phyloP scores from a whole-genome alignment of 2,797 vertebrate species.

The Trachops cirrhosus region DNA sequence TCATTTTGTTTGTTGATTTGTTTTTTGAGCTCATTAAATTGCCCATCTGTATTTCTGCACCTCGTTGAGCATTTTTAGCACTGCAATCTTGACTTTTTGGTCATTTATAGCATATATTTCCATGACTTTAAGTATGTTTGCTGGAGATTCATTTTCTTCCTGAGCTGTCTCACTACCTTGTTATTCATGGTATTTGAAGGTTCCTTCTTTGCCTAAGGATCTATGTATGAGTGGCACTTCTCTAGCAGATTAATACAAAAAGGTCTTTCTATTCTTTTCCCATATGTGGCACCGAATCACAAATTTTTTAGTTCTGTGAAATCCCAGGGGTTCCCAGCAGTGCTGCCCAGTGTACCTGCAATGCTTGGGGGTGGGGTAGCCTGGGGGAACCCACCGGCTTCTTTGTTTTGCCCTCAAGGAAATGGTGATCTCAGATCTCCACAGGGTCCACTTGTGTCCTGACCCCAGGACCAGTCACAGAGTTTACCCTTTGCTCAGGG shows the following conservation, averaged over 20 bases:
- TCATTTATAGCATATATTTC: not conserved
- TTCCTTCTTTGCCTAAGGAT: too few relatives aligned
- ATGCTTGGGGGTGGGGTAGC: not conserved
- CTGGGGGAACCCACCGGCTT: not conserved
- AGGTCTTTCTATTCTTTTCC: not conserved
- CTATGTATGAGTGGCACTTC: not conserved
- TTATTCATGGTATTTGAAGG: not conserved
- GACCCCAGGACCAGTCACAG: not conserved
- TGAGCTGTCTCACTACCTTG: not conserved
- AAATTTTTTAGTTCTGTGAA: not conserved
- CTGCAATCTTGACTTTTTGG: too few relatives aligned
- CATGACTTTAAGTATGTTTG: not conserved
- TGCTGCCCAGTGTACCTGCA: not conserved
- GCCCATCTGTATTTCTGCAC: too few relatives aligned
- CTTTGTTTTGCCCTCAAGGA: not conserved
- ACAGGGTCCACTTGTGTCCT: too few relatives aligned
- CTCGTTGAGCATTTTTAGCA: too few relatives aligned
- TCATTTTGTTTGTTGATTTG: too few relatives aligned
- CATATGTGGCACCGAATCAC: not conserved
- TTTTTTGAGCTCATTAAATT: too few relatives aligned
- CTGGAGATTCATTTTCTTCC: not conserved
- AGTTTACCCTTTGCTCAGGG: not conserved
- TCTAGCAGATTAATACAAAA: not conserved
- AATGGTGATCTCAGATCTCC: not conserved
- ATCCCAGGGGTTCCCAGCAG: not conserved